phyloP scores from a whole-genome alignment of 1,140 invertebrate genomes.

The Muscidifurax raptorellus region DNA sequence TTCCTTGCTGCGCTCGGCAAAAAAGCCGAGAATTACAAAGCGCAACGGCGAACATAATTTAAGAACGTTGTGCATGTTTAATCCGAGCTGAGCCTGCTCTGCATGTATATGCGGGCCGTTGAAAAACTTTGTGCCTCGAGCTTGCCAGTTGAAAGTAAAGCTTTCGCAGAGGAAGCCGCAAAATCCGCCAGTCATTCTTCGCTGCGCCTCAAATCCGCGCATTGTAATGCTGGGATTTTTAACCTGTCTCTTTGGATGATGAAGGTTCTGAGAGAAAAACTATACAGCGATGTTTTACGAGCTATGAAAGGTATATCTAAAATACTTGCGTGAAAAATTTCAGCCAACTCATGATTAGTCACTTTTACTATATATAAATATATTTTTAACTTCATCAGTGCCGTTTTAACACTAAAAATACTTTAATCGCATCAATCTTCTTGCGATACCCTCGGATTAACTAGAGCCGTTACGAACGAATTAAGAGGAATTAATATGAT shows the following conservation, averaged over 20 bases:
- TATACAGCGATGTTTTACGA: too few species aligned
- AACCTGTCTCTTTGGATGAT: neutral
- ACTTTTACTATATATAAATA: too few species aligned
- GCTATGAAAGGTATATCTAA: too few species aligned
- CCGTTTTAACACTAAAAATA: too few species aligned
- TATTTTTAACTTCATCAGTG: too few species aligned
- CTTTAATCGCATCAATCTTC: too few species aligned
- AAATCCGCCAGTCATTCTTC: neutral
- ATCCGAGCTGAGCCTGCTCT: neutral
- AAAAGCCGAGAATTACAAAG: neutral
- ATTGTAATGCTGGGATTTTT: neutral
- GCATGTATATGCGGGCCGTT: neutral
- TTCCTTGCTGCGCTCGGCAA: neutral
- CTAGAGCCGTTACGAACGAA: too few species aligned
- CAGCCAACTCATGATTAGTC: too few species aligned
- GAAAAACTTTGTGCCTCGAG: neutral
- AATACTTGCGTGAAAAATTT: too few species aligned
- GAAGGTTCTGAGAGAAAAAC: neutral
- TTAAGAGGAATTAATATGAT: too few species aligned
- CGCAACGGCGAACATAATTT: neutral
- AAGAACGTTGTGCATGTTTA: constrained; percentile 2
- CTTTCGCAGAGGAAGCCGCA: neutral
- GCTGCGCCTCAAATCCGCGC: neutral
- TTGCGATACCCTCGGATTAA: too few species aligned
- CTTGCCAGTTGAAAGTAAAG: neutral